Base-by-base conservation (phyloP, 1,140 invertebrate genomes). In the Notospermus geniculatus region DNA sequence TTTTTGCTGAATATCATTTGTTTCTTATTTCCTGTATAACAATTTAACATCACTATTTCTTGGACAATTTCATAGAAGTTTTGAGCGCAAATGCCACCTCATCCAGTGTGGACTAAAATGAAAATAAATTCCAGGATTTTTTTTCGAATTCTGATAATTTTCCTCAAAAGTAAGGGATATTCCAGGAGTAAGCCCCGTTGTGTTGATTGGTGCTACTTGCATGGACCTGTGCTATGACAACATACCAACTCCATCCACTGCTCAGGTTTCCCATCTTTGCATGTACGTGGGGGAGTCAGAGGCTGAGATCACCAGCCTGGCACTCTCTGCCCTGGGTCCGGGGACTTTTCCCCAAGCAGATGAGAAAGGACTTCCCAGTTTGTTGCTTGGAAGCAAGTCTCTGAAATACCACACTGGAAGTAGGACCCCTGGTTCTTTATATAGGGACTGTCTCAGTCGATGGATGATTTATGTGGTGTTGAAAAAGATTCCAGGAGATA, bases 101-200 rank as follows among this genome's bases (percentile, higher is more conserved):
- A n/a, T n/a, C n/a, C n/a, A n/a, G n/a, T n/a, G n/a, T n/a, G n/a
- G n/a, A n/a, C n/a, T n/a, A n/a, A n/a, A n/a, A n/a, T n/a, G n/a
- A n/a, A n/a, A n/a, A n/a, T n/a, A n/a, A n/a, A n/a, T n/a, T n/a
- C n/a, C n/a, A n/a, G n/a, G n/a, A n/a, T n/a, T n/a, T n/a, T n/a
- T n/a, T n/a, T n/a, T n/a, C n/a, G n/a, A n/a, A n/a, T n/a, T n/a
- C n/a, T n/a, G n/a, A n/a, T 50, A n/a, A 50, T 23, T 50, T 50
- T 50, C n/a, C 4, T 5, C 5, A 50, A 50, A 50, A 50, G 5
- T 4, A 36, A 7, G 32, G 4, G 46, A 50, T 27, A 50, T 19
- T 50, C 46, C n/a, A 50, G 19, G 46, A 50, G 46, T 50, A 50
- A 50, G 46, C 46, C 46, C 46, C 25, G 25, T 50, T 50, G 46